These are phyloP conservation scores for Dysidea cf. avara DNA, from an alignment of 37 sponge, comb jelly and placozoan genomes.

Conservation along the genomic window DNA sequence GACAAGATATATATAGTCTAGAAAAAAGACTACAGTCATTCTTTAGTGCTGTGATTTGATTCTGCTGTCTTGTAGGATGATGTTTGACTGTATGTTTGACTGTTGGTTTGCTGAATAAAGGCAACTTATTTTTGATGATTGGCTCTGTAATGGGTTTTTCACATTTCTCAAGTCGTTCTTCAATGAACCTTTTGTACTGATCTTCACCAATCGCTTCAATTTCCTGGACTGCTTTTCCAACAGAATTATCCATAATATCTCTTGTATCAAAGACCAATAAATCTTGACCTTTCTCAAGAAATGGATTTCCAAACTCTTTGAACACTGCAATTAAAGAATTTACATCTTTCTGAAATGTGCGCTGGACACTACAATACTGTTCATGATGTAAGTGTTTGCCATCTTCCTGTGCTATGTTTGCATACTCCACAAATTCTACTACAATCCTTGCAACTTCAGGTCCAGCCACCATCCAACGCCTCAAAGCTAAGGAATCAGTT, in stretches of 20 bases:
- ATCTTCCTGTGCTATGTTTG: no score
- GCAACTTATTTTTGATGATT: no score
- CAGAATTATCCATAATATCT: background rate
- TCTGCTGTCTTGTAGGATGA: background rate
- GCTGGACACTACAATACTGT: background rate
- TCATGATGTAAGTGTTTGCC: no score
- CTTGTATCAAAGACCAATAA: no score
- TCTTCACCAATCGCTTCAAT: background rate
- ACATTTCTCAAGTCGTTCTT: background rate
- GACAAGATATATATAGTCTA: slow-evolving; percentile 4
- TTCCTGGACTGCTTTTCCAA: background rate
- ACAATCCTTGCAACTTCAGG: no score
- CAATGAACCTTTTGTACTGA: no score
- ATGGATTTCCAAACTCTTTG: no score
- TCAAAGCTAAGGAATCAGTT: no score
- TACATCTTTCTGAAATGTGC: slow-evolving; percentile 1
- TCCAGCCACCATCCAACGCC: no score
- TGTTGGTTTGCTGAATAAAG: background rate
- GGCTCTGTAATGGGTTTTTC: background rate
- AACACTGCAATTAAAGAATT: background rate
- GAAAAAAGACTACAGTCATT: background rate
- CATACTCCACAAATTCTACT: no score
- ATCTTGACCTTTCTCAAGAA: no score
- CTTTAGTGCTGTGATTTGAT: background rate
- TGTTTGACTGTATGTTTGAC: background rate